These are phyloP conservation scores for Trachemys scripta DNA, from an alignment of 2,113 vertebrate species.

Conservation along the genomic window DNA sequence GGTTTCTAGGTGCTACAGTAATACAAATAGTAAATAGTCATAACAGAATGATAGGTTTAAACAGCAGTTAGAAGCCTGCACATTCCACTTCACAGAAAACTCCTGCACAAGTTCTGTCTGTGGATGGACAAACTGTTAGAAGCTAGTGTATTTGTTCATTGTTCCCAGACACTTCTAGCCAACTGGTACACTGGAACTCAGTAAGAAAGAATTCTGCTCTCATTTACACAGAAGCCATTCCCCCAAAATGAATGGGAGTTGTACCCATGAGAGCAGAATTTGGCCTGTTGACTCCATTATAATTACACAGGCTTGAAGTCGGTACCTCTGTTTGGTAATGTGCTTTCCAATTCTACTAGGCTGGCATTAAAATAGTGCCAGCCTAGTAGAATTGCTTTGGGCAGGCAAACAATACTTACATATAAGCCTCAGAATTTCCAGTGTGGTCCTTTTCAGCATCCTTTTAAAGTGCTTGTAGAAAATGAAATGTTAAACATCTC, in stretches of 20 bases:
- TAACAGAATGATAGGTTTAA: neutral
- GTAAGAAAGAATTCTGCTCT: neutral
- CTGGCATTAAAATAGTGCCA: neutral
- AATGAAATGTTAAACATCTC: neutral
- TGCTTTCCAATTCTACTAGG: no score
- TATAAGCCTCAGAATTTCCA: neutral
- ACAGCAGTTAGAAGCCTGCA: neutral
- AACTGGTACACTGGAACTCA: neutral
- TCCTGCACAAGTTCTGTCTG: neutral
- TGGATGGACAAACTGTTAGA: neutral
- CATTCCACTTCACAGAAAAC: neutral
- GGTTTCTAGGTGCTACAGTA: neutral
- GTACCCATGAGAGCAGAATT: neutral
- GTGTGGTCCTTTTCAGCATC: neutral
- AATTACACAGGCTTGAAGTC: neutral
- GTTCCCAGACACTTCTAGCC: neutral
- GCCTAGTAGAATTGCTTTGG: neutral
- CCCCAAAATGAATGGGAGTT: neutral
- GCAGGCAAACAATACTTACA: neutral
- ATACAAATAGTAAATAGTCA: neutral
- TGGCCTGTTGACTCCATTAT: neutral
- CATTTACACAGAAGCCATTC: neutral
- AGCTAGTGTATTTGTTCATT: neutral
- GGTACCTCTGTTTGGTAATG: neutral
- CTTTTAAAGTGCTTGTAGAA: slow-evolving; percentile 40